These are phyloP conservation scores for Caenorhabditis parvicauda DNA, from an alignment of 2,888 invertebrate species.

Conservation along the genomic window DNA sequence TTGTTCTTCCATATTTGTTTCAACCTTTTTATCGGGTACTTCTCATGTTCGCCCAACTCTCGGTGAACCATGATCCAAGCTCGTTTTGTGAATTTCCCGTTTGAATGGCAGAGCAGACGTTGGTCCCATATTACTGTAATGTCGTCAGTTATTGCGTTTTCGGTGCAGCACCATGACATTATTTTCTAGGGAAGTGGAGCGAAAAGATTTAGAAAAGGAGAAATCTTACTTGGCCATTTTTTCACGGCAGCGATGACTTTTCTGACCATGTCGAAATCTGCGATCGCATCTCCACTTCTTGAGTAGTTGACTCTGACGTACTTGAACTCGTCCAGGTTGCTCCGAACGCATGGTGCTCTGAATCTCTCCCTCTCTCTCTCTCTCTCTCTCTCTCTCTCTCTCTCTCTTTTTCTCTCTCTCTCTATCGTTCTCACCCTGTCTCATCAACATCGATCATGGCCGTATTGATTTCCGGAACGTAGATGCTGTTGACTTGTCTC, in stretches of 20 bases:
- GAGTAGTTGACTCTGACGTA: background rate
- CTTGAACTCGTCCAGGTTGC: background rate
- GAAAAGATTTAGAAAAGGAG: background rate
- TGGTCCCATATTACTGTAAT: background rate
- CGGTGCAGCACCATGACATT: too few relatives aligned
- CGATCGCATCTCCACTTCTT: background rate
- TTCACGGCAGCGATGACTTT: background rate
- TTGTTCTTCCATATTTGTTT: background rate
- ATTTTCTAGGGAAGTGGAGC: background rate
- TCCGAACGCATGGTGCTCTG: background rate
- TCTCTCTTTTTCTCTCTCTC: background rate
- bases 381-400: background rate
- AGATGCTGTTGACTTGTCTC: background rate
- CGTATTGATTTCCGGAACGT: background rate
- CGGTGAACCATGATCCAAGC: background rate
- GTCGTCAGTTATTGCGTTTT: too few relatives aligned
- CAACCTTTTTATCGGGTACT: background rate
- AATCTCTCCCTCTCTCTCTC: too few relatives aligned
- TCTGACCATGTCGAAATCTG: background rate
- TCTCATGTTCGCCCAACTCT: background rate
- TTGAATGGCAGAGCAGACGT: background rate
- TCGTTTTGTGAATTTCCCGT: background rate
- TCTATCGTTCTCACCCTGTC: too few relatives aligned
- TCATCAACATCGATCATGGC: background rate
- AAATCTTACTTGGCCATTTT: background rate